Evolutionary conservation across 2,113 vertebrate genomes (phyloP), one percentile per base, ranked within the genome.

Genomic region (Chunga burmeisteri): DNA sequence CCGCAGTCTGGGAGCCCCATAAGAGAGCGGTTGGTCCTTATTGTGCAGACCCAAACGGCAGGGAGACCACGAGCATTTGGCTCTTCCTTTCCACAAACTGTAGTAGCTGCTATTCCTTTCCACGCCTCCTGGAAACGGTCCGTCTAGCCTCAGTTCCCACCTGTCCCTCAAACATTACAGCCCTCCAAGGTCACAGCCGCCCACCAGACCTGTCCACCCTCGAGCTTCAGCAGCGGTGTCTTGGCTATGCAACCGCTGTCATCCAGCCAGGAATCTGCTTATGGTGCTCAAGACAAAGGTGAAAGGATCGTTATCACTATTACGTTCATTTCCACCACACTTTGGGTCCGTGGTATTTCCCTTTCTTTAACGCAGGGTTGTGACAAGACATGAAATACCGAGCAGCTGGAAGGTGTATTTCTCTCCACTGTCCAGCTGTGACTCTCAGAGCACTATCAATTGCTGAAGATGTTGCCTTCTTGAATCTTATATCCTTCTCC

Each of bases 391-490:
- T 52, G 73, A 91, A 87, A 86, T 30, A 94, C 42, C 29, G 63
- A 71, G 47, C 62, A 93, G 74, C 67, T 62, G 82, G 59, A 95
- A 87, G 50, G 55, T 93, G 30, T 67, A 74, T 91, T 90, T 88
- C 78, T 91, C 53, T 91, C 38, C 1, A 0, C 71, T 94, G 68
- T 81, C 40, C 63, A 68, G 20, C 47, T 92, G 79, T 90, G 89
- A 94, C 42, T 80, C 71, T 80, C 46, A 86, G 49, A 80, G 46
- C 30, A 44, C 59, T 85, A 47, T 71, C 91, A 95, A 96, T 82
- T 91, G 71, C 78, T 93, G 86, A 91, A 91, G 70, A 88, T 68
- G 44, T 49, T 95, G 75, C 63, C 47, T 88, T 81, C 71, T 42
- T 73, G 66, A 82, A 46, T 77, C 40, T 90, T 53, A 36, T 25